Evolutionary conservation across 2,888 invertebrate genomes (phyloP), one percentile per base, ranked within the genome.

Genomic region (Chirona hameri): DNA sequence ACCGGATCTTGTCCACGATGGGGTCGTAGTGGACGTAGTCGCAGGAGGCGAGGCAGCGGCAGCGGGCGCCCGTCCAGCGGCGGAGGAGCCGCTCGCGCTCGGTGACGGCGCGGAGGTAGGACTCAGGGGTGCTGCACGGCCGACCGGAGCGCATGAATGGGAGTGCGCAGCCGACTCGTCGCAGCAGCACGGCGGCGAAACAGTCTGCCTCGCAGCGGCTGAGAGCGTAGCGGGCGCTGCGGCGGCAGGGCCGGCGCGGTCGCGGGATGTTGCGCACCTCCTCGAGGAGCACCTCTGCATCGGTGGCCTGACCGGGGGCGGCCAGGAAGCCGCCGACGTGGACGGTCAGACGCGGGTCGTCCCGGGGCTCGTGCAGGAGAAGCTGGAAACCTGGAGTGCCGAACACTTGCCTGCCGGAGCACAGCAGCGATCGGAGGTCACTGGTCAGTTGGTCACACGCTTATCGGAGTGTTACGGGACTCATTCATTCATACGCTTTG

Each of bases 261-360:
- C 76, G 76, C 39, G 21, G 46, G 24, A 76, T 76, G 76, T 46
- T 76, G 24, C 21, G 21, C 46, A 76, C 76, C 76, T 76, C 76
- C 76, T 76, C 76, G 21, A 76, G 76, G 39, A 76, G 46, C 39
- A 76, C 76, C 76, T 76, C 46, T 24, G 76, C 76, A 46, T 76
- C 76, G 18, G 76, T 76, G 46, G 76, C 76, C 24, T 24, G 76
- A 21, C 76, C 46, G 10, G 76, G 39, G 24, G 39, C 46, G 76
- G 76, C 76, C 18, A 15, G 9, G 46, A 76, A 76, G 39, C 76
- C 76, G 39, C 76, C 21, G 12, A 39, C 24, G 46, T 76, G 46
- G 24, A 76, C 76, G 7, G 76, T 46, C 76, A 76, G 15, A 21
- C 76, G 76, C 76, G 76, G 76, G 76, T 76, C 76, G 46, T 76